Base-by-base conservation (phyloP, 2,113 vertebrate species). In the Raja brachyura region DNA sequence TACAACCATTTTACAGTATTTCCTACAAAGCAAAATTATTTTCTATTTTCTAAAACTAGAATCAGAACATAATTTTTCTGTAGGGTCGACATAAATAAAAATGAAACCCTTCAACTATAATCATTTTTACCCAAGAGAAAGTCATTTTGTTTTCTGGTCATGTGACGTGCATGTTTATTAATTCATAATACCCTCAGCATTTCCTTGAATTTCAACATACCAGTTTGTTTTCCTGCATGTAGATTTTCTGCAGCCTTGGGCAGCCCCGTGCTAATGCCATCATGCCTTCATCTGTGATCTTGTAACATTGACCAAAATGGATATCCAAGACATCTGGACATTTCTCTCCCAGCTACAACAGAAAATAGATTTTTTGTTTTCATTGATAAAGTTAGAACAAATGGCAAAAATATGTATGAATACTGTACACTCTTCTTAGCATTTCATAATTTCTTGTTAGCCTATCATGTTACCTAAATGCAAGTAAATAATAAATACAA, bases 191-290 rank as follows among this genome's bases (percentile, higher is more conserved):
- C 63, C n/a, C 16, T 68, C 86, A 68, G 63, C 31, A 20, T 4
- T 20, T 48, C 66, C 70, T 48, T 13, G 73, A 73, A 92, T 73
- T 28, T 88, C 13, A 92, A 95, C 98, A 97, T 96, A 99, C 99
- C 96, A 98, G 96, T 97, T 99, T 99, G 97, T 99, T 99, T 95
- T 99, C 99, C 95, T 99, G 99, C 97, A 99, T 97, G 96, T 99
- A 99, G 96, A 99, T 98, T 95, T 97, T 97, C 95, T 99, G 98
- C 75, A 99, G 95, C 95, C 99, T 99, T 93, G 97, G 95, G 94
- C 98, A 99, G 93, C 98, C 98, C 96, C 96, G 97, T 18, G 98
- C 98, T 96, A 99, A 98, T 83, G 97, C 96, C 92, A 98, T 96
- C 97, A 99, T 98, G 95, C 98, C 99, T 95, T 98, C 98, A 94